Evolutionary conservation across 2,113 vertebrate genomes (phyloP).

Genomic region (Triplophysa dalaica): DNA sequence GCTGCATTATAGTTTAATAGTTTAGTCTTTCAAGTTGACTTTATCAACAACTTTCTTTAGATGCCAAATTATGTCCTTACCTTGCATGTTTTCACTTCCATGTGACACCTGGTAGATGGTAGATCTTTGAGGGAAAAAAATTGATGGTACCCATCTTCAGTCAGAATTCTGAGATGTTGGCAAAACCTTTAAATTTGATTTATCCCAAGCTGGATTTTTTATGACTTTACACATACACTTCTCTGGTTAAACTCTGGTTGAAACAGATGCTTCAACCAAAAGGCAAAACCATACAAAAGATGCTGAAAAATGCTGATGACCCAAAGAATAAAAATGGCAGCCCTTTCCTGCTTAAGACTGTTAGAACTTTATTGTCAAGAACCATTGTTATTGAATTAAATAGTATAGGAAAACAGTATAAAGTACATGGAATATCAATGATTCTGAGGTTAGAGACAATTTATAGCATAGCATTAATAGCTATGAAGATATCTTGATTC

Average conservation of each 20-base stretch:
- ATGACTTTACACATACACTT: background rate
- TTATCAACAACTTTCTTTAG: no score
- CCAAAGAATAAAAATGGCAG: slow-evolving; percentile 1
- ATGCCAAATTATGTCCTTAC: no score
- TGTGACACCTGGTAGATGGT: slow-evolving; percentile 20
- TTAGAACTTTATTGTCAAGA: slow-evolving; percentile 70
- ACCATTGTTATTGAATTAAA: slow-evolving; percentile 72
- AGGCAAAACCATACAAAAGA: slow-evolving; percentile 7
- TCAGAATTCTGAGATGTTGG: background rate
- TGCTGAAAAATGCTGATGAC: background rate
- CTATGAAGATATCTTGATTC: slow-evolving; percentile 54
- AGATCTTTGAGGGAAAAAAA: slow-evolving; percentile 9
- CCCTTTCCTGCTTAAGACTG: slow-evolving; percentile 58
- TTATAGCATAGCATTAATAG: slow-evolving; percentile 38
- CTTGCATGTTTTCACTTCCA: background rate
- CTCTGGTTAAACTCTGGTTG: background rate
- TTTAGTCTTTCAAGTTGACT: no score
- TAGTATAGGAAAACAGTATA: slow-evolving; percentile 68
- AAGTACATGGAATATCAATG: slow-evolving; percentile 71
- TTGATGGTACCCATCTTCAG: slow-evolving; percentile 11
- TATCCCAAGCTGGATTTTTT: background rate
- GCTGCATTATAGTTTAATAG: no score
- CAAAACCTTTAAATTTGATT: background rate
- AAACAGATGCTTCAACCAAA: background rate
- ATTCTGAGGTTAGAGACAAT: slow-evolving; percentile 60